These are phyloP conservation scores for Galendromus occidentalis DNA, from an alignment of 1,140 invertebrate species.

Conservation along the genomic window DNA sequence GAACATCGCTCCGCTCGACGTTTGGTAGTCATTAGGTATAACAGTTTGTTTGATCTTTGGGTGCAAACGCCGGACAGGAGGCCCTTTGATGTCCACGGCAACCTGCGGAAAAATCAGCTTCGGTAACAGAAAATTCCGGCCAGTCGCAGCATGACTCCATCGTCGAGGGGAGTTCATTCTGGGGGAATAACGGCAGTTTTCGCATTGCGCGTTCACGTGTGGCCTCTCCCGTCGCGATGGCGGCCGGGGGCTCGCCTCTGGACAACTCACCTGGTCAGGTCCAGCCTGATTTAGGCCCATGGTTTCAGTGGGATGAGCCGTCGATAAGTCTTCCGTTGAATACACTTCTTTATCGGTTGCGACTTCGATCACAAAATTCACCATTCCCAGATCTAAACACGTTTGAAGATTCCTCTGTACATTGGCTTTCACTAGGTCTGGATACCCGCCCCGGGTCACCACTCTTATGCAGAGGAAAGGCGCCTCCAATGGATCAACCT, in stretches of 20 bases:
- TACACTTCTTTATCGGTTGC: conserved; percentile 63
- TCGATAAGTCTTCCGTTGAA: too few species aligned
- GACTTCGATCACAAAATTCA: conserved; percentile 92
- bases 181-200: too few species aligned
- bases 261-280: too few species aligned
- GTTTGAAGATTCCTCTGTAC: conserved; percentile 67
- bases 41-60: conserved; percentile 57
- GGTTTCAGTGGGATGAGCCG: too few species aligned
- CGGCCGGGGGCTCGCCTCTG: too few species aligned
- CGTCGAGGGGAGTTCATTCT: too few species aligned
- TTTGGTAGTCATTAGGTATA: conserved; percentile 61
- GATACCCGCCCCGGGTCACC: conserved; percentile 85
- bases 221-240: too few species aligned
- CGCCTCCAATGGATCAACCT: conserved; percentile 34
- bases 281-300: too few species aligned
- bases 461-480: conserved; percentile 88
- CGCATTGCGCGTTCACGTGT: too few species aligned
- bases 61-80: conserved; percentile 41
- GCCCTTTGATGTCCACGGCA: conserved; percentile 30
- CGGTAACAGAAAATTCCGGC: too few species aligned
- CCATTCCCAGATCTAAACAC: conserved; percentile 67
- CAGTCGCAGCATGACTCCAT: too few species aligned
- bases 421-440: conserved; percentile 71
- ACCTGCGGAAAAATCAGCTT: too few species aligned
- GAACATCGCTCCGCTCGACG: conserved; percentile 73